Conservation (phyloP, 2,888 invertebrate species). For the Morinoia aosen region DNA sequence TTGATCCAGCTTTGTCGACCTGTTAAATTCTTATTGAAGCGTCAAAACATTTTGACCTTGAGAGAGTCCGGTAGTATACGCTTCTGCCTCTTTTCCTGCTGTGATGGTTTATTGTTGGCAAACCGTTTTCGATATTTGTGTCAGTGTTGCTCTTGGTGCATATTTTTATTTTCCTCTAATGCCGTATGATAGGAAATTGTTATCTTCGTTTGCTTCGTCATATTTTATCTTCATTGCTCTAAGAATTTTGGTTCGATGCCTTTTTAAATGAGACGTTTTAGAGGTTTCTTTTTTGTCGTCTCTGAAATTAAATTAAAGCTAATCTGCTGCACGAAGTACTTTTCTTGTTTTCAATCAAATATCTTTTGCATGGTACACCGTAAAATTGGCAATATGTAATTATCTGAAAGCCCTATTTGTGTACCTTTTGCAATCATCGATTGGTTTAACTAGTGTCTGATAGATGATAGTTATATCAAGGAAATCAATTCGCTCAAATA, state of each 20-base stretch:
- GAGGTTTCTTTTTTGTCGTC: neutral
- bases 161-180: neutral
- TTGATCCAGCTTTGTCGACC: too few species aligned
- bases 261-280: neutral
- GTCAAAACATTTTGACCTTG: neutral
- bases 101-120: neutral
- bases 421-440: neutral
- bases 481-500: neutral
- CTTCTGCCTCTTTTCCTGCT: neutral
- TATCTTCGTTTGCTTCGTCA: too few species aligned
- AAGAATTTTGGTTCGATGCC: neutral
- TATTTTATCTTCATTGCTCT: neutral
- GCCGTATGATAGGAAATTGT: neutral
- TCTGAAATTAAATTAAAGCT: neutral
- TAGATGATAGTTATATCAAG: neutral
- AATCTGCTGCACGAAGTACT: neutral
- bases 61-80: neutral
- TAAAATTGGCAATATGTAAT: neutral
- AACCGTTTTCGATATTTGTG: neutral
- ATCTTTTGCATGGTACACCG: neutral
- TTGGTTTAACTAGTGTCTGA: neutral
- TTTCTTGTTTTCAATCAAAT: neutral
- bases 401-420: neutral
- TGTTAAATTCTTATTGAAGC: too few species aligned
- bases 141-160: neutral